Evolutionary conservation across 1,140 invertebrate species (phyloP).

Genomic region (Apis mellifera): DNA sequence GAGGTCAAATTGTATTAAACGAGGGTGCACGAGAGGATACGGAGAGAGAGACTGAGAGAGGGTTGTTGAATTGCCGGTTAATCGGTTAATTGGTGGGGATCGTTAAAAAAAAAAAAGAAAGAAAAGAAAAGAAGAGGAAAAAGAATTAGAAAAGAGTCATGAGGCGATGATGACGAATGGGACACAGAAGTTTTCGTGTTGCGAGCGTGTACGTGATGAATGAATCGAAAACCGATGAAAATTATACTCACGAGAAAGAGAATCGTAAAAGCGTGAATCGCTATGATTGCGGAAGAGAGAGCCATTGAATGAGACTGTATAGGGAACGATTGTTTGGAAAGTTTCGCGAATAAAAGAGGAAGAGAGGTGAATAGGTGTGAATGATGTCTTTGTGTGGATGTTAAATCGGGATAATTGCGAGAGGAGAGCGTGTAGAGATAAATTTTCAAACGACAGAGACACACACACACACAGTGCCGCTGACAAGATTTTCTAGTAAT

Average conservation of each 20-base stretch:
- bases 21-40: slow-evolving; percentile 8
- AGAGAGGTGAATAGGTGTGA: background rate
- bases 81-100: background rate
- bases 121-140: background rate
- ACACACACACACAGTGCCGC: slow-evolving; percentile 23
- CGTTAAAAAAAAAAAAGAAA: background rate
- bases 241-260: background rate
- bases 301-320: background rate
- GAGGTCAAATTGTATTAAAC: slow-evolving; percentile 33
- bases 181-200: background rate
- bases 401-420: slow-evolving; percentile 9
- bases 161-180: background rate
- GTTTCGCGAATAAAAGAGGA: background rate
- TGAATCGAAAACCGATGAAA: background rate
- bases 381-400: background rate
- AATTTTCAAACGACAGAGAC: slow-evolving; percentile 49
- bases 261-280: background rate
- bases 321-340: slow-evolving; percentile 12
- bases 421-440: slow-evolving; percentile 21
- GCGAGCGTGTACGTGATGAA: background rate
- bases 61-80: slow-evolving; percentile 26
- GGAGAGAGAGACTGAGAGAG: slow-evolving; percentile 14
- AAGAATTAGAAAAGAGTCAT: background rate
- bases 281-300: background rate
- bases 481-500: slow-evolving; percentile 51